phyloP scores from a whole-genome alignment of 2,113 vertebrate genomes.

The Trochalopteron elliotii region DNA sequence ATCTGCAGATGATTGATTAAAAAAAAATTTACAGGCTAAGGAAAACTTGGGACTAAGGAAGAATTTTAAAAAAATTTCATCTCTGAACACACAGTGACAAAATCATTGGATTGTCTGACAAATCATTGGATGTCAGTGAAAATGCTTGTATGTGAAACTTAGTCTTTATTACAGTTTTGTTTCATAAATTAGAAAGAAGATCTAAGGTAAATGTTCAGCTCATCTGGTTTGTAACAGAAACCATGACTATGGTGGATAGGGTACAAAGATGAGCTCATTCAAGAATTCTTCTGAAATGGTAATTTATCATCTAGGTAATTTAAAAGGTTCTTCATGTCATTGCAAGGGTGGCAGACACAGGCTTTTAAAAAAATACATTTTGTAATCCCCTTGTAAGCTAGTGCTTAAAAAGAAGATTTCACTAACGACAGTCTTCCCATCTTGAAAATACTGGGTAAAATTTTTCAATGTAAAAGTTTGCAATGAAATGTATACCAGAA shows the following conservation, averaged over 20 bases:
- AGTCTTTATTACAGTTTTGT: conserved; percentile 10
- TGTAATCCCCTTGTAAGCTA: neutral
- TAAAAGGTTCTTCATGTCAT: neutral
- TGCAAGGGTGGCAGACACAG: neutral
- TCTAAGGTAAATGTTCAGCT: neutral
- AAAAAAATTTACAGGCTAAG: neutral
- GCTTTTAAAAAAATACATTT: neutral
- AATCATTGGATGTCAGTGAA: neutral
- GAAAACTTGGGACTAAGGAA: conserved; percentile 14
- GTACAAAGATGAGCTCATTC: conserved; percentile 44
- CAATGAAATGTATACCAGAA: neutral
- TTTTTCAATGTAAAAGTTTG: neutral
- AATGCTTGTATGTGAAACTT: conserved; percentile 16
- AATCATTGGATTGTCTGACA: conserved; percentile 24
- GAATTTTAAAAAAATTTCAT: conserved; percentile 52
- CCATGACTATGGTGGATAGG: neutral
- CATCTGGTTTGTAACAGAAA: conserved; percentile 41
- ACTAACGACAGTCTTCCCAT: neutral
- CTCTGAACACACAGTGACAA: conserved; percentile 40
- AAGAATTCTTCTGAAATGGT: conserved; percentile 4
- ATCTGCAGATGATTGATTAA: conserved; percentile 62
- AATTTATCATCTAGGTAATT: conserved; percentile 30
- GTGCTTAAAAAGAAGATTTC: neutral
- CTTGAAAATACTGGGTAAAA: neutral
- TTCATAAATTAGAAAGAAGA: conserved; percentile 30